A percentile compares a stretch with the other conserved stretches of the same genome.
phyloP scores from a whole-genome alignment of 1,140 invertebrate genomes.

The Drosophila ananassae region DNA sequence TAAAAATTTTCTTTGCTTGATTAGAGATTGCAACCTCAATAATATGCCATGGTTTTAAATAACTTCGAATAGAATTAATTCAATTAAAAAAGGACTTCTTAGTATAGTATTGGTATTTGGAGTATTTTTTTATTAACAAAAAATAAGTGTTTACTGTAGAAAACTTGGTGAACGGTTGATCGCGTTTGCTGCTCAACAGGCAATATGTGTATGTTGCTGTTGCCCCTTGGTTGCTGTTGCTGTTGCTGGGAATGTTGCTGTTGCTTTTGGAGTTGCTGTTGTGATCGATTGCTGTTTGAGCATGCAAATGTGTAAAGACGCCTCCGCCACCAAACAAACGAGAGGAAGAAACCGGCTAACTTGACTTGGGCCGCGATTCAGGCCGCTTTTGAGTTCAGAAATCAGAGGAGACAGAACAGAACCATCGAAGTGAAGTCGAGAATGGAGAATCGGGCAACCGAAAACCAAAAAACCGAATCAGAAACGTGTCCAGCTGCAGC shows the following conservation, averaged over 20 bases:
- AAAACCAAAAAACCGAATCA: slow-evolving; percentile 19
- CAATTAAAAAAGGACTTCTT: no score
- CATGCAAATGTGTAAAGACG: slow-evolving; percentile 83
- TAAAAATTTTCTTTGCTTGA: no score
- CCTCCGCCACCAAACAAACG: slow-evolving; percentile 66
- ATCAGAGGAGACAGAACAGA: slow-evolving; percentile 19
- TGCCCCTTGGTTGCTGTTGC: slow-evolving; percentile 41
- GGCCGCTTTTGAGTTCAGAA: slow-evolving; percentile 16
- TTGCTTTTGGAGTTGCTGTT: slow-evolving; percentile 52
- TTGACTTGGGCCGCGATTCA: slow-evolving; percentile 11
- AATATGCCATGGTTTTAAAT: no score
- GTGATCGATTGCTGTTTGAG: slow-evolving; percentile 82
- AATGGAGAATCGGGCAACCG: slow-evolving; percentile 13
- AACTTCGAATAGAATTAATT: no score
- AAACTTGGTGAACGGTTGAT: slow-evolving; percentile 54
- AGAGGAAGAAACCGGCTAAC: slow-evolving; percentile 52
- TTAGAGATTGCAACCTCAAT: no score
- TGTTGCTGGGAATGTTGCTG: slow-evolving; percentile 22
- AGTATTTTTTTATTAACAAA: background rate
- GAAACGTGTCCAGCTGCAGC: slow-evolving; percentile 62
- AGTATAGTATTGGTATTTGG: background rate
- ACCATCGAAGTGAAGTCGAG: background rate
- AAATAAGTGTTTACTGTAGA: slow-evolving; percentile 9
- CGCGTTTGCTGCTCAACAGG: slow-evolving; percentile 60
- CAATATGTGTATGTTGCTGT: slow-evolving; percentile 45